These are phyloP conservation scores for Fratercula arctica DNA, from an alignment of 2,797 vertebrate genomes.

Conservation along the genomic window DNA sequence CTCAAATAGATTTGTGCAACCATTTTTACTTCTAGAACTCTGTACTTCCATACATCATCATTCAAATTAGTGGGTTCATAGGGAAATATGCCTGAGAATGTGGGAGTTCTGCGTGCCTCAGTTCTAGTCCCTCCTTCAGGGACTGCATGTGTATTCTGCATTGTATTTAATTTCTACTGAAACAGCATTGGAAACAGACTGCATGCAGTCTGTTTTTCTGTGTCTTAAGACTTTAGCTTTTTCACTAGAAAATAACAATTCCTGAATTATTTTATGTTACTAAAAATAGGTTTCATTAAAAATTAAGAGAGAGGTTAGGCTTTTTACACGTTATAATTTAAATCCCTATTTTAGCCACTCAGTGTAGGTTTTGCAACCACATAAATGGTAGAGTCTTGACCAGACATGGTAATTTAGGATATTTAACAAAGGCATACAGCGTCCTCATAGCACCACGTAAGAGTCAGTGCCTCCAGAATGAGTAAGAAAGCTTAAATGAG, in stretches of 20 bases:
- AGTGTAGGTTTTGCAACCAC: slow-evolving; percentile 1
- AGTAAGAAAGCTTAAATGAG: background rate
- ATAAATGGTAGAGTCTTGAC: background rate
- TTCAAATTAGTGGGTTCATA: background rate
- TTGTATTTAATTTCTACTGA: background rate
- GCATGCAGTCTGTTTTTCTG: background rate
- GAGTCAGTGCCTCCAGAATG: background rate
- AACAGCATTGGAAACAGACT: background rate
- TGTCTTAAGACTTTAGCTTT: background rate
- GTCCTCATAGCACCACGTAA: background rate
- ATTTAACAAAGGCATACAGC: background rate
- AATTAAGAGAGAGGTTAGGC: background rate
- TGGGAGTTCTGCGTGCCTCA: background rate
- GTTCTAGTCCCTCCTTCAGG: background rate
- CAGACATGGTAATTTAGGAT: background rate
- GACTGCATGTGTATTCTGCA: background rate
- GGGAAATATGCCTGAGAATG: background rate
- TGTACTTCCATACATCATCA: background rate
- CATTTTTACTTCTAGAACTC: background rate
- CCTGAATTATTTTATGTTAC: background rate
- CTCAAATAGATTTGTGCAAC: background rate
- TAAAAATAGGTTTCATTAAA: slow-evolving; percentile 11
- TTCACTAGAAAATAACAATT: background rate
- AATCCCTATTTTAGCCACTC: background rate
- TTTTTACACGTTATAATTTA: slow-evolving; percentile 10